phyloP scores from a whole-genome alignment of 2,888 invertebrate genomes.

The Hemithea aestivaria region DNA sequence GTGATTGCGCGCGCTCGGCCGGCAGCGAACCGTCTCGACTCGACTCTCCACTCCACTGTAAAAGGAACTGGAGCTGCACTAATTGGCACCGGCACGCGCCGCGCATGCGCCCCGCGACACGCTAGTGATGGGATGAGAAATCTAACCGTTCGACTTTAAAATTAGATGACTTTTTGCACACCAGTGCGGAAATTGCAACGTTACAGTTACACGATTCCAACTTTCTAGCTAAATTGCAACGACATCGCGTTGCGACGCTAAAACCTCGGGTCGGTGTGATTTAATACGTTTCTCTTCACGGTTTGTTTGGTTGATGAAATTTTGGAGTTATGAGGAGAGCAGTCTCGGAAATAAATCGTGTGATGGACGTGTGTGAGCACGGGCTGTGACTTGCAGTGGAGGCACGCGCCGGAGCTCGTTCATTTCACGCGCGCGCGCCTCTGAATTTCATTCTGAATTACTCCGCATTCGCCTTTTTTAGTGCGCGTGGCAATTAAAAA shows the following conservation, averaged over 20 bases:
- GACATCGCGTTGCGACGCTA: constrained; percentile 33
- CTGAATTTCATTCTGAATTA: constrained; percentile 58
- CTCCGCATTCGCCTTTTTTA: constrained; percentile 60
- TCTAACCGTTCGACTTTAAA: constrained; percentile 63
- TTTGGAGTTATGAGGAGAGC: constrained; percentile 46
- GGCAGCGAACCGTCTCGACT: constrained; percentile 60
- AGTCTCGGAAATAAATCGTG: constrained; percentile 59
- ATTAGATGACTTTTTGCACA: constrained; percentile 63
- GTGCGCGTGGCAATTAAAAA: constrained; percentile 71
- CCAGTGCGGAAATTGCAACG: constrained; percentile 54
- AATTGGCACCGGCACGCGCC: constrained; percentile 76
- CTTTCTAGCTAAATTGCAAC: constrained; percentile 51
- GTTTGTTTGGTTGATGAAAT: constrained; percentile 43
- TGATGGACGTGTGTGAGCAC: constrained; percentile 26
- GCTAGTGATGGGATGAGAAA: constrained; percentile 75
- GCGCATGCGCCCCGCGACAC: constrained; percentile 63
- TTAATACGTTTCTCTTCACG: constrained; percentile 53
- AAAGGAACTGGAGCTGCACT: constrained; percentile 76
- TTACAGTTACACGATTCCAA: constrained; percentile 53
- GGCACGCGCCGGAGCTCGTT: constrained; percentile 45
- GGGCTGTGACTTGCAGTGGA: constrained; percentile 31
- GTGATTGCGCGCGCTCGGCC: constrained; percentile 30
- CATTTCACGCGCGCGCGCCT: constrained; percentile 67
- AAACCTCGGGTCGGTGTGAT: constrained; percentile 34
- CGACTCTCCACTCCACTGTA: constrained; percentile 67